Conservation (phyloP, 1,140 invertebrate genomes). For the Microplitis demolitor region DNA sequence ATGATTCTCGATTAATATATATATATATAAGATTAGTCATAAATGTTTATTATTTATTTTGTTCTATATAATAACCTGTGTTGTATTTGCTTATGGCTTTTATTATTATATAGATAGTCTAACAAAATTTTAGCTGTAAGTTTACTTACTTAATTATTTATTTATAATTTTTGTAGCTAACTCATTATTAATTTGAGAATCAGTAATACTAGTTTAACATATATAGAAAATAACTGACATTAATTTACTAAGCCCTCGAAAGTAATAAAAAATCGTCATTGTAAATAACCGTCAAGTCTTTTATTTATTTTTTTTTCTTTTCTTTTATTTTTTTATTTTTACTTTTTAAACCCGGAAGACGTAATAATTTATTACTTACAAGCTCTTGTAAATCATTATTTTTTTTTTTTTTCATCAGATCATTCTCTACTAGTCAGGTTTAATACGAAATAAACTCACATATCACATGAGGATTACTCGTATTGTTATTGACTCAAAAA, state of each 20-base stretch:
- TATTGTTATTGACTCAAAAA: conserved; percentile 50
- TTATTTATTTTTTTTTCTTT: not conserved
- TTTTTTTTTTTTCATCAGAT: conserved; percentile 14
- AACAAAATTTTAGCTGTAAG: conserved; percentile 51
- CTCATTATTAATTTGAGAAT: conserved; percentile 48
- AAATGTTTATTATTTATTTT: conserved; percentile 29
- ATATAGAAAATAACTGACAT: conserved; percentile 57
- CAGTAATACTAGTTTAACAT: conserved; percentile 53
- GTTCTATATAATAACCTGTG: conserved; percentile 45
- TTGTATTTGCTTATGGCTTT: conserved; percentile 52
- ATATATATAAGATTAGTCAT: conserved; percentile 32
- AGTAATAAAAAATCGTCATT: conserved; percentile 30
- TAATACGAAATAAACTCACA: conserved; percentile 39
- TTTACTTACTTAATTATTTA: conserved; percentile 18
- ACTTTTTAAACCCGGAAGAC: not conserved
- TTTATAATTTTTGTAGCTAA: conserved; percentile 44
- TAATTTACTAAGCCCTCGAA: conserved; percentile 35
- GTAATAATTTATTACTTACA: not conserved
- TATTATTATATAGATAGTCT: conserved; percentile 31
- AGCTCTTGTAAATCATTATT: not conserved
- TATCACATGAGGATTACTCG: conserved; percentile 46
- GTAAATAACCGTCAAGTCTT: not conserved
- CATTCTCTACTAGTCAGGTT: conserved; percentile 34
- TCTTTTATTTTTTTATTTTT: not conserved
- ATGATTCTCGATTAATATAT: conserved; percentile 42